phyloP scores from a whole-genome alignment of 2,888 invertebrate species.

The Sipha maydis region DNA sequence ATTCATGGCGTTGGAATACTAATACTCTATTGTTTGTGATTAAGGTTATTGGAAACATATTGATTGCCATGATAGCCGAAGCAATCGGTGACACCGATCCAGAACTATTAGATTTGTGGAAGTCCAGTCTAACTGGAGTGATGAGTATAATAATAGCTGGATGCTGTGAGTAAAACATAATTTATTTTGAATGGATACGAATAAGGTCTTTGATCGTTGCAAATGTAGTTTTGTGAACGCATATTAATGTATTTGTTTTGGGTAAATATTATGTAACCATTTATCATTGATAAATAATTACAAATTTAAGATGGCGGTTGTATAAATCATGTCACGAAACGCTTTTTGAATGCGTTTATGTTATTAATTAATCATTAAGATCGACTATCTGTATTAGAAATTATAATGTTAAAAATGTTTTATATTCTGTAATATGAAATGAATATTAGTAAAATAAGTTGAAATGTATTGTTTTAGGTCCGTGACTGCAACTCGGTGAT shows the following conservation, averaged over 20 bases:
- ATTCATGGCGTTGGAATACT: too few relatives aligned
- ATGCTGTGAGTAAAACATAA: conserved; percentile 32
- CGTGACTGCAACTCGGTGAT: background rate
- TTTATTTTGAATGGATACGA: background rate
- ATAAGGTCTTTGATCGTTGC: background rate
- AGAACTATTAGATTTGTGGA: conserved; percentile 43
- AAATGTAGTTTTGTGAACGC: background rate
- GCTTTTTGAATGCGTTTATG: background rate
- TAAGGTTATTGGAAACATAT: conserved; percentile 27
- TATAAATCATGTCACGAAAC: background rate
- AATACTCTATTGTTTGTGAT: background rate
- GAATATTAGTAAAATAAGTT: background rate
- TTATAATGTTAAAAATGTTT: background rate
- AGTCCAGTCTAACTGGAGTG: conserved; percentile 38
- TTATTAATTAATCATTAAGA: background rate
- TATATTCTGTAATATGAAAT: background rate
- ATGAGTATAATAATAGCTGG: background rate
- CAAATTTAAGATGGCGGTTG: background rate
- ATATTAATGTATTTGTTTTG: background rate
- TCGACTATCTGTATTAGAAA: background rate
- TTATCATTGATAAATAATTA: background rate
- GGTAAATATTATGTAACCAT: background rate
- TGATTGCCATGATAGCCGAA: conserved; percentile 35
- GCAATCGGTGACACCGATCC: conserved; percentile 27
- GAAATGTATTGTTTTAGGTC: conserved; percentile 19